These are phyloP conservation scores for Eledone cirrhosa DNA, from an alignment of 2,888 invertebrate species.

Conservation along the genomic window DNA sequence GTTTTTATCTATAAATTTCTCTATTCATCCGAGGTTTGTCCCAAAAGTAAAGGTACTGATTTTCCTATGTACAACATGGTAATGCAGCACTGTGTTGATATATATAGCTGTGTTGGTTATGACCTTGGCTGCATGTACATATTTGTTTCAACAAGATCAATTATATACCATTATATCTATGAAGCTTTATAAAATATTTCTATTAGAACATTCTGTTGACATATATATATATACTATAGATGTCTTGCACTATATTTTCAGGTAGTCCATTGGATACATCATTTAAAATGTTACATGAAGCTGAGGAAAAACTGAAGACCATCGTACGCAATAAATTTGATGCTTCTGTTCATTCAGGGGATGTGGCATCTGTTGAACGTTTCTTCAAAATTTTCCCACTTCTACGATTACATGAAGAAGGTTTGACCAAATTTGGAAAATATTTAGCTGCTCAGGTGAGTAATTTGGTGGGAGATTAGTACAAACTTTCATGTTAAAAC, in stretches of 20 bases:
- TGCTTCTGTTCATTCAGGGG: conserved; percentile 82
- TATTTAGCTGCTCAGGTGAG: conserved; percentile 82
- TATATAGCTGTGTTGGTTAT: too few species aligned
- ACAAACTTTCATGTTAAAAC: not conserved
- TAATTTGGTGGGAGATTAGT: not conserved
- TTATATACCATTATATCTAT: too few species aligned
- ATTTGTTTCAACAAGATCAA: too few species aligned
- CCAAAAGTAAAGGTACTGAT: too few species aligned
- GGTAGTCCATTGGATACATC: conserved; percentile 78
- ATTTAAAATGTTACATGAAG: conserved; percentile 78
- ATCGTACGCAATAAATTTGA: conserved; percentile 85
- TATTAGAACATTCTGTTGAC: too few species aligned
- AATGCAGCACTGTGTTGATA: too few species aligned
- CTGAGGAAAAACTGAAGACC: conserved; percentile 76
- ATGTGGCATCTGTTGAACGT: conserved; percentile 88
- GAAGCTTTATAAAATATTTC: too few species aligned
- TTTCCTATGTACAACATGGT: too few species aligned
- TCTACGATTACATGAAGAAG: conserved; percentile 88
- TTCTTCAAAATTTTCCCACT: conserved; percentile 97
- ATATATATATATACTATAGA: too few species aligned
- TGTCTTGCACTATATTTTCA: conserved; percentile 37
- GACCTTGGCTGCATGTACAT: too few species aligned
- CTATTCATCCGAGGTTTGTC: too few species aligned
- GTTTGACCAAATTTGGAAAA: conserved; percentile 85
- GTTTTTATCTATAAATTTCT: too few species aligned